These are phyloP conservation scores for Pygoscelis antarcticus DNA, from an alignment of 2,113 vertebrate genomes.

Conservation along the genomic window DNA sequence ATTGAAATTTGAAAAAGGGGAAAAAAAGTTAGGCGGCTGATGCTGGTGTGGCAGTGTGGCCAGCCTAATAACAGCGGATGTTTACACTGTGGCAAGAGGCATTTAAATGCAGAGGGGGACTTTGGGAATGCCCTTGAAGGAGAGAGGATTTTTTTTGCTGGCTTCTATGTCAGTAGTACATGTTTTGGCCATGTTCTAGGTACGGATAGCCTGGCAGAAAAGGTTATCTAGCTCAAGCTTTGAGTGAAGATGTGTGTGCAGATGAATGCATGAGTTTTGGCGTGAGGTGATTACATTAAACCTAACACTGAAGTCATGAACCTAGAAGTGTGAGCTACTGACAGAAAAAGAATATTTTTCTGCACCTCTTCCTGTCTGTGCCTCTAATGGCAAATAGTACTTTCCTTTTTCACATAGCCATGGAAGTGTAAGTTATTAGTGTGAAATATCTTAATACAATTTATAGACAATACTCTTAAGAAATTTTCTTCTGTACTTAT, in stretches of 20 bases:
- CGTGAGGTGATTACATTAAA: not conserved
- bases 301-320: not conserved
- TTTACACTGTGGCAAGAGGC: not conserved
- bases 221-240: not conserved
- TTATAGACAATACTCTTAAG: not conserved
- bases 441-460: not conserved
- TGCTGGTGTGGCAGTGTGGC: not conserved
- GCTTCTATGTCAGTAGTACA: not conserved
- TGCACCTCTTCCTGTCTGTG: not conserved
- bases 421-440: not conserved
- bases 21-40: fast-evolving
- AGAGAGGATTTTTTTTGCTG: not conserved
- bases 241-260: not conserved
- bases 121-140: not conserved
- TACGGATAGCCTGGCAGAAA: not conserved
- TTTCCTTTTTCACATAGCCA: not conserved
- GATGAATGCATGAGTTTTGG: not conserved
- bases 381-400: not conserved
- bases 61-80: not conserved
- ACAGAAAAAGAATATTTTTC: not conserved
- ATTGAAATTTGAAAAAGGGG: not conserved
- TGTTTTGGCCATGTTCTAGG: not conserved
- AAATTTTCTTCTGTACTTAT: not conserved
- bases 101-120: not conserved
- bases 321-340: not conserved